phyloP scores from a whole-genome alignment of 1,140 invertebrate genomes.

The Pseudomyrmex dendroicus region DNA sequence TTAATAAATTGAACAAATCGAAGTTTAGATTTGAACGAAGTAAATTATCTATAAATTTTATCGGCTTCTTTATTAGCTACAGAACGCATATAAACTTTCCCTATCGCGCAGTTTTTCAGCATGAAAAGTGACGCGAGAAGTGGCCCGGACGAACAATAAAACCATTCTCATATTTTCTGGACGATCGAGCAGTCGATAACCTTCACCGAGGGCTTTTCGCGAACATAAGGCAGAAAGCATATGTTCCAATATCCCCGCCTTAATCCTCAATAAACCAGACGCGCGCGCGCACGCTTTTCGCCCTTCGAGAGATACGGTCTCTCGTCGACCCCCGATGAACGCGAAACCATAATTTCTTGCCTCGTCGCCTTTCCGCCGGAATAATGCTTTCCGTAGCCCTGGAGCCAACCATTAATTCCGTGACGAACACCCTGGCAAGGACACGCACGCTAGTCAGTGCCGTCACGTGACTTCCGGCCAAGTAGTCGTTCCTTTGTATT shows the following conservation, averaged over 20 bases:
- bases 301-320: constrained; percentile 19
- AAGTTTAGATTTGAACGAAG: not conserved
- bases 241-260: constrained; percentile 49
- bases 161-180: constrained; percentile 47
- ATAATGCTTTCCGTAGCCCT: constrained; percentile 59
- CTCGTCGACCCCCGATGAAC: constrained; percentile 39
- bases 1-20: not conserved
- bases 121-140: not conserved
- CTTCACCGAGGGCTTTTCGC: constrained; percentile 14
- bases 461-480: constrained; percentile 27
- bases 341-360: constrained; percentile 67
- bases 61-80: no score
- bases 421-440: constrained; percentile 49
- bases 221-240: constrained; percentile 50
- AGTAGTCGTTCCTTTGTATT: constrained; percentile 48
- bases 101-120: not conserved
- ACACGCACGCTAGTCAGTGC: constrained; percentile 30
- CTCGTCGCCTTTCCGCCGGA: constrained; percentile 58
- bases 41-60: not conserved
- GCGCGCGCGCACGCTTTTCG: not conserved
- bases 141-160: constrained; percentile 29
- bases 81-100: no score
- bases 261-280: constrained; percentile 57
- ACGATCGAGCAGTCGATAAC: constrained; percentile 46
- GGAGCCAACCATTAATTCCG: constrained; percentile 55